Evolutionary conservation across 2,888 invertebrate species (phyloP).

Genomic region (Caenorhabditis wallacei): DNA sequence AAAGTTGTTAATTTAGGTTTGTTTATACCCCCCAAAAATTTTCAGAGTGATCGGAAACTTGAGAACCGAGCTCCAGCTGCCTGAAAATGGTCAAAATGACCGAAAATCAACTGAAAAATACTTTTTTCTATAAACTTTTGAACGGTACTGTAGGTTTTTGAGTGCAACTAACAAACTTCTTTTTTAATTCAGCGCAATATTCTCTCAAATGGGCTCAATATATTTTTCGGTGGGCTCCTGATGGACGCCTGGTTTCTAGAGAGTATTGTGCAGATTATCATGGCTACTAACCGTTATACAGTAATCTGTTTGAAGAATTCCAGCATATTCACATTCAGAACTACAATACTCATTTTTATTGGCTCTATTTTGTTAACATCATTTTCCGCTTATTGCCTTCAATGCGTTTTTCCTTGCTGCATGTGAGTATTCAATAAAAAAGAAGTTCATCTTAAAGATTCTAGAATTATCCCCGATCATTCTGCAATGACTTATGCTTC

Average conservation of each 20-base stretch:
- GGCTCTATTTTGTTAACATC: not conserved
- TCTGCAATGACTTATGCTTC: slow-evolving; percentile 16
- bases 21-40: too few species aligned
- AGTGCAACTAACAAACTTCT: too few species aligned
- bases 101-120: too few species aligned
- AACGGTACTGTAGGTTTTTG: too few species aligned
- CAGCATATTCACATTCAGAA: slow-evolving; percentile 29
- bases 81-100: too few species aligned
- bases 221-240: slow-evolving; percentile 42
- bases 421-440: not conserved
- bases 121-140: too few species aligned
- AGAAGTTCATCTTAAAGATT: not conserved
- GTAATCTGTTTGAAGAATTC: slow-evolving; percentile 18
- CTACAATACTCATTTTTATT: slow-evolving; percentile 9
- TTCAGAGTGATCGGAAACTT: too few species aligned
- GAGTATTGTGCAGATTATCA: slow-evolving; percentile 54
- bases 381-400: slow-evolving; percentile 10
- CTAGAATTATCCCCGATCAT: slow-evolving; percentile 28
- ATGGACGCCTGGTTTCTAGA: slow-evolving; percentile 59
- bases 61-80: too few species aligned
- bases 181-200: too few species aligned
- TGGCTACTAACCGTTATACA: slow-evolving; percentile 41
- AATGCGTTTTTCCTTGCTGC: slow-evolving; percentile 43
- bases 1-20: too few species aligned
- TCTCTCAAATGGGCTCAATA: not conserved